Conservation (phyloP, 1,140 invertebrate genomes). For the Copidosoma floridanum region DNA sequence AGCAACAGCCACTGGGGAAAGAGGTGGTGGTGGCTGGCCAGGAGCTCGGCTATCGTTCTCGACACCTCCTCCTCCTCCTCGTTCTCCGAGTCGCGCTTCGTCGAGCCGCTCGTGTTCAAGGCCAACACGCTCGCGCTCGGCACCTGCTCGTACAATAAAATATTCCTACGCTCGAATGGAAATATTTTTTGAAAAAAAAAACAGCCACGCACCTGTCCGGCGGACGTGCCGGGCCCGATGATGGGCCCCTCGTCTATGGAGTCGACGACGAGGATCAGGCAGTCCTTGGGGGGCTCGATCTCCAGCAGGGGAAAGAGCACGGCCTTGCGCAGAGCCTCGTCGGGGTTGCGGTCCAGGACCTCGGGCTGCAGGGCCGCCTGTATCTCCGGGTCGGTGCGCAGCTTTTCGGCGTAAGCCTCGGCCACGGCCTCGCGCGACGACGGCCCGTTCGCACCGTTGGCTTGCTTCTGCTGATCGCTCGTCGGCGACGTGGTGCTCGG, state of each 20-base stretch:
- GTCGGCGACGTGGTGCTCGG: constrained; percentile 6
- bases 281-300: constrained; percentile 77
- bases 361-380: constrained; percentile 69
- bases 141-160: too few species aligned
- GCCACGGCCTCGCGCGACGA: constrained; percentile 58
- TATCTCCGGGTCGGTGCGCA: constrained; percentile 74
- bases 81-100: constrained; percentile 40
- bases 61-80: constrained; percentile 55
- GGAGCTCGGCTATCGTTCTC: constrained; percentile 78
- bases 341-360: constrained; percentile 77
- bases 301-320: constrained; percentile 84
- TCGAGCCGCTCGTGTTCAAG: constrained; percentile 30
- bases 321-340: constrained; percentile 86
- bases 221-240: neutral
- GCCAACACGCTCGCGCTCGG: constrained; percentile 16
- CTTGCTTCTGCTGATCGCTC: constrained; percentile 31
- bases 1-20: constrained; percentile 91
- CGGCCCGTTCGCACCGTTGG: constrained; percentile 30
- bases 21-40: constrained; percentile 87
- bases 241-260: constrained; percentile 80
- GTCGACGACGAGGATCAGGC: constrained; percentile 84
- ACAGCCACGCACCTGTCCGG: neutral
- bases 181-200: neutral
- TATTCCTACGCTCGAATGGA: too few species aligned
- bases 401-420: constrained; percentile 79